A percentile compares a stretch with the other conserved stretches of the same genome.
Conservation (phyloP, 2,888 invertebrate genomes). For the Caenorhabditis macrosperma region DNA sequence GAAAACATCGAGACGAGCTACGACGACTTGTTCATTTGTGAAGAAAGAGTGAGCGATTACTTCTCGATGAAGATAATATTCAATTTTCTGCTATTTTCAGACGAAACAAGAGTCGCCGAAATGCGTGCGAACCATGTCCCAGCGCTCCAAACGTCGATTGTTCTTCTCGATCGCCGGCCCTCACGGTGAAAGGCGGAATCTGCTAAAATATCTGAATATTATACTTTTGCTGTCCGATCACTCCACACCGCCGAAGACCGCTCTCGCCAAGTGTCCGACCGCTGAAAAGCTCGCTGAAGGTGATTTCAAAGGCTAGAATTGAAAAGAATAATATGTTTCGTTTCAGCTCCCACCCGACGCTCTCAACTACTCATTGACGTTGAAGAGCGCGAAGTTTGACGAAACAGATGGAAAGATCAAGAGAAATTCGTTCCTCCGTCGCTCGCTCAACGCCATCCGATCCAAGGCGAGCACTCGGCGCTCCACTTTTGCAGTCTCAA, state of each 20-base stretch:
- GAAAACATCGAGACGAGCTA: slow-evolving; percentile 29
- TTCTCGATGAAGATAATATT: too few species aligned
- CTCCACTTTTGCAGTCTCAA: neutral
- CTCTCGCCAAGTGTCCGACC: slow-evolving; percentile 44
- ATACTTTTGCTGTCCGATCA: slow-evolving; percentile 36
- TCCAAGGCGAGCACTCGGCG: slow-evolving; percentile 12
- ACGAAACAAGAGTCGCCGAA: slow-evolving; percentile 1
- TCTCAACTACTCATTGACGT: neutral
- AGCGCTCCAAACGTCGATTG: slow-evolving; percentile 40
- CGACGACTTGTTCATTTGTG: slow-evolving; percentile 48
- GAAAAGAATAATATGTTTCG: too few species aligned
- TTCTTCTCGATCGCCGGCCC: slow-evolving; percentile 52
- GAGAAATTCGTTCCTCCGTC: slow-evolving; percentile 45
- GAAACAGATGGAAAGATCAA: slow-evolving; percentile 31
- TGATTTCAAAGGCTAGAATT: too few species aligned
- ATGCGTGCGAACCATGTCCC: slow-evolving; percentile 10
- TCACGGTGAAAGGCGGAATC: too few species aligned
- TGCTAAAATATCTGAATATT: too few species aligned
- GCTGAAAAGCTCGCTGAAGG: slow-evolving; percentile 47
- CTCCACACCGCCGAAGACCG: slow-evolving; percentile 34
- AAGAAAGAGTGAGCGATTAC: slow-evolving; percentile 41
- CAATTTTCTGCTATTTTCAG: slow-evolving; percentile 3
- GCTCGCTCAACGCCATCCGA: slow-evolving; percentile 40
- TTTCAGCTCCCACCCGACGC: neutral
- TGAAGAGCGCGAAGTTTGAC: neutral